Conservation (phyloP, 2,113 vertebrate genomes). For the Anser brachyrhynchus region DNA sequence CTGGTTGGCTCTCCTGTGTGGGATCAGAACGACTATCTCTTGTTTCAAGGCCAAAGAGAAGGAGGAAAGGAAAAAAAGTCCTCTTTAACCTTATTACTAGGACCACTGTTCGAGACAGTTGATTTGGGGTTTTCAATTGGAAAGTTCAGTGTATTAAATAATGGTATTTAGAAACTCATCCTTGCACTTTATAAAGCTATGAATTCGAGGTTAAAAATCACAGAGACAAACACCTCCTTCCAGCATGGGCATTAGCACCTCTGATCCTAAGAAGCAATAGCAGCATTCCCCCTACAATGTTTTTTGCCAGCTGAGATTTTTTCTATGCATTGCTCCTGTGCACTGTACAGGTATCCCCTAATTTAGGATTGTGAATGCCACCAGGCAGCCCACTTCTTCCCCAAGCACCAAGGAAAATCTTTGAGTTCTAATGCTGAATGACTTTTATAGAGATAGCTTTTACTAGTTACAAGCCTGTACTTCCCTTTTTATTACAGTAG, state of each 20-base stretch:
- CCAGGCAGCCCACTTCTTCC: neutral
- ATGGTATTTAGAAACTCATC: neutral
- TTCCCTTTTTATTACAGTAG: neutral
- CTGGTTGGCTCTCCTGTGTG: neutral
- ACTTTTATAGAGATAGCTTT: neutral
- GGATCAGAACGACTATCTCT: neutral
- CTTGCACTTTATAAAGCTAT: neutral
- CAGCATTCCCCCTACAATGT: neutral
- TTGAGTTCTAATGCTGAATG: neutral
- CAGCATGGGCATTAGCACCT: neutral
- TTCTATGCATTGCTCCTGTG: neutral
- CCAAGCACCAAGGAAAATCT: neutral
- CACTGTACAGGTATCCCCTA: neutral
- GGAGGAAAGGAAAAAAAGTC: neutral
- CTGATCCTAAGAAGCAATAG: neutral
- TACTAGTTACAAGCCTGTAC: neutral
- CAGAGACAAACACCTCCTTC: fast-evolving
- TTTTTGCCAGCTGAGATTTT: neutral
- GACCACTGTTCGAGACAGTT: neutral
- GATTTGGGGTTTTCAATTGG: neutral
- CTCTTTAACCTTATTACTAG: neutral
- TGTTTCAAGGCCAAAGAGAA: neutral
- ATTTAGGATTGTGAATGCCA: neutral
- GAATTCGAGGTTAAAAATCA: neutral
- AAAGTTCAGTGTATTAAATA: neutral